Conservation (phyloP, 2,797 vertebrate species). For the Enteromius mattozi region DNA sequence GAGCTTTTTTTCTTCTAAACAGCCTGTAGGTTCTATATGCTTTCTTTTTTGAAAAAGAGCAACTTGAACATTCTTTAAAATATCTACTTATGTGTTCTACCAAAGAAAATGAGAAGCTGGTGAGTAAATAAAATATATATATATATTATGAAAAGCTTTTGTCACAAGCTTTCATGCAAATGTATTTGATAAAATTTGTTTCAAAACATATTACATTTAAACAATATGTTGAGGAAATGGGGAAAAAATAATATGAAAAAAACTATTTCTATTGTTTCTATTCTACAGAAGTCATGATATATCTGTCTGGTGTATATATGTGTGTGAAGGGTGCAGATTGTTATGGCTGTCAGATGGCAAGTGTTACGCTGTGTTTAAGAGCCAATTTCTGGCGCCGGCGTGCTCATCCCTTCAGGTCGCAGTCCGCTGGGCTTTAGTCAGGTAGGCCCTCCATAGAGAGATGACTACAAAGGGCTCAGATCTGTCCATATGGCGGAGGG, state of each 20-base stretch:
- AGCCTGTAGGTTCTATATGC: background rate
- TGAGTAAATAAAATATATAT: background rate
- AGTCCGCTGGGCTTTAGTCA: constrained; percentile 49
- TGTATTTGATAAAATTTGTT: no score
- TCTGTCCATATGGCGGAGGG: constrained; percentile 50
- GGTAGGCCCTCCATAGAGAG: constrained; percentile 24
- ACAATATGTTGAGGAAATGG: background rate
- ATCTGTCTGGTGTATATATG: constrained; percentile 9
- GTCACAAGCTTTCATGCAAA: background rate
- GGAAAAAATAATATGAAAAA: background rate
- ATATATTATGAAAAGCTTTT: background rate
- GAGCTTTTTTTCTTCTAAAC: background rate
- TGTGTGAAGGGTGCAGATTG: constrained; percentile 26
- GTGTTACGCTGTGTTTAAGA: constrained; percentile 43
- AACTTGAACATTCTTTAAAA: background rate
- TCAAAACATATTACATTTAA: background rate
- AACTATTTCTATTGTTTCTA: constrained; percentile 1
- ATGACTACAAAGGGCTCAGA: constrained; percentile 46
- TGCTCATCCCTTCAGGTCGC: constrained; percentile 26
- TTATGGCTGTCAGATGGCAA: constrained; percentile 39
- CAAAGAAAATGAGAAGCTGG: background rate
- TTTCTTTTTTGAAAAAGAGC: background rate
- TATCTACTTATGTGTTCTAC: background rate
- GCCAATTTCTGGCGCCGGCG: background rate
- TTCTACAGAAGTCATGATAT: background rate